Evolutionary conservation across 2,113 vertebrate species (phyloP).

Genomic region (Trochalopteron elliotii): DNA sequence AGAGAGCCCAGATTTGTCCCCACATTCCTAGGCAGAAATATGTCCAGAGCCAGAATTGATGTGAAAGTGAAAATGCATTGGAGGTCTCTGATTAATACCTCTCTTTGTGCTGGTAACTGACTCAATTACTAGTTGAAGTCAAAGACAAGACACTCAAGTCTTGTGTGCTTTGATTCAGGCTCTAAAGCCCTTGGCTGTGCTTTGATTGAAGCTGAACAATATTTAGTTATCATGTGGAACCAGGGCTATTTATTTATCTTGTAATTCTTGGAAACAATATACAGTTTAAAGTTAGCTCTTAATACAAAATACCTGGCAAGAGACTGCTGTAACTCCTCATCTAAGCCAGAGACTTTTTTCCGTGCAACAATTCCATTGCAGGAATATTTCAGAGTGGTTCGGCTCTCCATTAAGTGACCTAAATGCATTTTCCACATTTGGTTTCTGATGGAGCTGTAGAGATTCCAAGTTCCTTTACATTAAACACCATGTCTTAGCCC

Average conservation of each 20-base stretch:
- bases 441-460: background rate
- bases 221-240: background rate
- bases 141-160: background rate
- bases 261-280: background rate
- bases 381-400: background rate
- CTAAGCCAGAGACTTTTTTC: background rate
- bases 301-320: conserved; percentile 2
- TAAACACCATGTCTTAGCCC: background rate
- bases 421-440: background rate
- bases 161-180: background rate
- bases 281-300: conserved; percentile 12
- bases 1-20: background rate
- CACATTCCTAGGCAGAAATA: background rate
- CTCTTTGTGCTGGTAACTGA: background rate
- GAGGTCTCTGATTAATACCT: background rate
- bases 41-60: background rate
- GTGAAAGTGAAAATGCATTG: background rate
- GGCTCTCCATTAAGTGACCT: background rate
- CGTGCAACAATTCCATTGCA: background rate
- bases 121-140: background rate
- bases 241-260: conserved; percentile 5
- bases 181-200: background rate
- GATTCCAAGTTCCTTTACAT: background rate
- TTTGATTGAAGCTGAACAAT: background rate
- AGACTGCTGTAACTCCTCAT: background rate